Evolutionary conservation across 2,888 invertebrate genomes (phyloP).

Genomic region (Eudiplozoon nipponicum): DNA sequence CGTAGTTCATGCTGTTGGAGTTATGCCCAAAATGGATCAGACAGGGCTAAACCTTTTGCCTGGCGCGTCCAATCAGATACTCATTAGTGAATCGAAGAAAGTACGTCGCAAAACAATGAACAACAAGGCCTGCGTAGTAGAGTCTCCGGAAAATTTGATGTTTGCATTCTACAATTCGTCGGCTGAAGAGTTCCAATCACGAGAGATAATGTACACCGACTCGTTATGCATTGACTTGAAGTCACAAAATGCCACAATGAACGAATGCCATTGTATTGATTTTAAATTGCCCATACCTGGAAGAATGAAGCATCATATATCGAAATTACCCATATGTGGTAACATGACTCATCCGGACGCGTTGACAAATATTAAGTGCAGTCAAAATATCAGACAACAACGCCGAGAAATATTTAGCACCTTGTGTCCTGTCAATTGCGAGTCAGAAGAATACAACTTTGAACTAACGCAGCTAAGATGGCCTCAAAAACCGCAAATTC

Average conservation of each 20-base stretch:
- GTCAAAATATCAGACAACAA: not conserved
- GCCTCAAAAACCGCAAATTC: slow-evolving; percentile 8
- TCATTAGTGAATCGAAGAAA: slow-evolving; percentile 1
- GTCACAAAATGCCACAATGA: slow-evolving; percentile 2
- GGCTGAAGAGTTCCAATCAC: no score
- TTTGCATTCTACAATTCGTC: no score
- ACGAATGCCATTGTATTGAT: slow-evolving; percentile 3
- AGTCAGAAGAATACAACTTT: slow-evolving; percentile 4
- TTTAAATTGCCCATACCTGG: slow-evolving; percentile 3
- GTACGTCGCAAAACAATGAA: not conserved
- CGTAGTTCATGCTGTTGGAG: slow-evolving; percentile 4
- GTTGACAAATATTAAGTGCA: not conserved
- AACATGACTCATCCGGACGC: not conserved
- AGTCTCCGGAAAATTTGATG: not conserved
- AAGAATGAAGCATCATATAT: not conserved
- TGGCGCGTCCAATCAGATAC: slow-evolving; percentile 6
- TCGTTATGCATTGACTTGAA: slow-evolving; percentile 2
- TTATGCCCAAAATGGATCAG: slow-evolving; percentile 2
- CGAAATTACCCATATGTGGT: slow-evolving; percentile 4
- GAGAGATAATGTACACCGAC: slow-evolving; percentile 3
- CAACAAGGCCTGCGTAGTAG: slow-evolving; percentile 2
- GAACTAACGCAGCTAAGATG: slow-evolving; percentile 9
- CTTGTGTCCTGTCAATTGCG: not conserved
- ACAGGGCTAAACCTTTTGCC: slow-evolving; percentile 5
- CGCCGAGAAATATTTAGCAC: not conserved